A percentile compares a stretch with the other conserved stretches of the same genome.
phyloP scores from a whole-genome alignment of 2,888 invertebrate species.

The Digitonthophagus gazella region DNA sequence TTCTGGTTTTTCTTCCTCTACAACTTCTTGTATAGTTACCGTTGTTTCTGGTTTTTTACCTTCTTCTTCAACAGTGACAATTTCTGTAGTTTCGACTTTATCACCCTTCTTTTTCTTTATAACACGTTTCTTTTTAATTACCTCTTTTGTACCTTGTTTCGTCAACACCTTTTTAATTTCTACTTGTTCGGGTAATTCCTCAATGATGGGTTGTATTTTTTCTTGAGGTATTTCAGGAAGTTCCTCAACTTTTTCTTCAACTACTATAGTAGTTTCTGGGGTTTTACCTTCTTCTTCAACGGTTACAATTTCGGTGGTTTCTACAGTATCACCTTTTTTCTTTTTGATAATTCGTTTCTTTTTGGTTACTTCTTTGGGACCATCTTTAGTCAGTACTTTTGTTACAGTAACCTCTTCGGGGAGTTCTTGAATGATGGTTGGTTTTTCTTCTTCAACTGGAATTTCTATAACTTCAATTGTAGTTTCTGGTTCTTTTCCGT shows the following conservation, averaged over 20 bases:
- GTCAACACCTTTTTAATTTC: slow-evolving; percentile 39
- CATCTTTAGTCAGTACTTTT: slow-evolving; percentile 36
- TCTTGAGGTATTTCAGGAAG: slow-evolving; percentile 30
- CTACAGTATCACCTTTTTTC: slow-evolving; percentile 34
- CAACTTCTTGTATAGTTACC: slow-evolving; percentile 39
- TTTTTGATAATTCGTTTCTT: slow-evolving; percentile 45
- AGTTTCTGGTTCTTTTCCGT: slow-evolving; percentile 40
- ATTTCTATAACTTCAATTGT: slow-evolving; percentile 26
- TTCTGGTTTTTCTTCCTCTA: slow-evolving; percentile 34
- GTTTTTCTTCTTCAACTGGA: slow-evolving; percentile 34
- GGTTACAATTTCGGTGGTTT: slow-evolving; percentile 35
- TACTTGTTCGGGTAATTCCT: slow-evolving; percentile 42
- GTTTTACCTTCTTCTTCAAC: slow-evolving; percentile 36
- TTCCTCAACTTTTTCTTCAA: slow-evolving; percentile 29
- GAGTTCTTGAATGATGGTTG: slow-evolving; percentile 33
- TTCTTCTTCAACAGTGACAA: slow-evolving; percentile 45
- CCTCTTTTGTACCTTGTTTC: slow-evolving; percentile 42
- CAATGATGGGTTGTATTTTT: slow-evolving; percentile 25
- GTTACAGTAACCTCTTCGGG: slow-evolving; percentile 46
- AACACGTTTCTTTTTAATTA: slow-evolving; percentile 24
- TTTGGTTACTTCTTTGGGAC: slow-evolving; percentile 39
- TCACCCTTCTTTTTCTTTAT: slow-evolving; percentile 31
- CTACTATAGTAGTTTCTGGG: slow-evolving; percentile 35
- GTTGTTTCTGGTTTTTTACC: slow-evolving; percentile 42
- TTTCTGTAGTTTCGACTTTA: slow-evolving; percentile 41